Percentiles rank a stretch among this genome's conserved stretches.
These are phyloP conservation scores for Scortum barcoo DNA, from an alignment of 2,113 vertebrate species.

Conservation along the genomic window DNA sequence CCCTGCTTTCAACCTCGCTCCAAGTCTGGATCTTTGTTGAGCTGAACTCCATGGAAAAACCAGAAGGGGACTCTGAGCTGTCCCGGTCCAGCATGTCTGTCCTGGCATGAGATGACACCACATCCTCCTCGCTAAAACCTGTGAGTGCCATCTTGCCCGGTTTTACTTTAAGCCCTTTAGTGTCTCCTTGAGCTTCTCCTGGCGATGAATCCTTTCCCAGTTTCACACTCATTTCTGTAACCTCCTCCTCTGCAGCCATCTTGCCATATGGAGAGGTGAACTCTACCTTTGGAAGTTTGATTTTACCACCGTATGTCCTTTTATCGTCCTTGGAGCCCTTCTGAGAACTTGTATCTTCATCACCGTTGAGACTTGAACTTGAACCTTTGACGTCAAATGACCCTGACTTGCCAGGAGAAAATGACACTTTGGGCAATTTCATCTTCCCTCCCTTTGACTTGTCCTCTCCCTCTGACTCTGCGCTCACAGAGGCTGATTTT, in stretches of 20 bases:
- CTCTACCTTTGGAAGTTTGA: conserved; percentile 87
- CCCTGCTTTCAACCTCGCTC: conserved; percentile 56
- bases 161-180: conserved; percentile 57
- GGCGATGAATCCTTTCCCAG: conserved; percentile 60
- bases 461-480: conserved; percentile 46
- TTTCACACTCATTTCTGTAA: conserved; percentile 64
- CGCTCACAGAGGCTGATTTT: conserved; percentile 61
- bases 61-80: conserved; percentile 70
- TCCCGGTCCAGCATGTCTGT: conserved; percentile 81
- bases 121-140: conserved; percentile 73
- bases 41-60: conserved; percentile 70
- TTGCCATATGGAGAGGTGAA: conserved; percentile 84
- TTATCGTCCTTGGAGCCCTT: conserved; percentile 72
- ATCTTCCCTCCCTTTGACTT: conserved; percentile 65
- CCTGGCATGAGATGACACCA: conserved; percentile 82
- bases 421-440: conserved; percentile 84
- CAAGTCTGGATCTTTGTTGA: conserved; percentile 70
- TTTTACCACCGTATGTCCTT: conserved; percentile 77
- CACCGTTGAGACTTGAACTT: conserved; percentile 63
- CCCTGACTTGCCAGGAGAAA: conserved; percentile 74
- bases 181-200: conserved; percentile 32
- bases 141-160: conserved; percentile 71
- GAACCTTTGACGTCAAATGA: conserved; percentile 66
- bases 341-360: conserved; percentile 60
- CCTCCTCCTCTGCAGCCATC: conserved; percentile 43